Base-by-base conservation (phyloP, 1,140 invertebrate genomes). In the Mesaphorura yosii region DNA sequence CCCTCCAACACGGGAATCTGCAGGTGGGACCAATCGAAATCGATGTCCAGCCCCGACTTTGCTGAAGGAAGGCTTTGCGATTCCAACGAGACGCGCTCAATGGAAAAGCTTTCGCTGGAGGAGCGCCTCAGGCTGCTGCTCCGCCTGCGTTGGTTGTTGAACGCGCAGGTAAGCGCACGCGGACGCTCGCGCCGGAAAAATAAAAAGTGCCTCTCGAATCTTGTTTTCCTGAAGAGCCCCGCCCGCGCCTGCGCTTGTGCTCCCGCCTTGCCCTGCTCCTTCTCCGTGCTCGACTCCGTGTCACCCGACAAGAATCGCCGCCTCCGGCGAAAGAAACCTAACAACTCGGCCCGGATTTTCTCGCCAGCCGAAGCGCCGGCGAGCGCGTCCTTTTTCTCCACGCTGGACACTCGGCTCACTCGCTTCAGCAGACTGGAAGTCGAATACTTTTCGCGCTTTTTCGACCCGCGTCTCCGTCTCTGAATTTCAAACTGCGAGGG, bases 21-120 rank as follows among this genome's bases (percentile, higher is more conserved):
- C n/a, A n/a, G n/a, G n/a, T n/a, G n/a, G n/a, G n/a, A n/a, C n/a
- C n/a, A n/a, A n/a, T n/a, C n/a, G n/a, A n/a, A n/a, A n/a, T n/a
- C n/a, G n/a, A n/a, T n/a, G n/a, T n/a, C n/a, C n/a, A n/a, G n/a
- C n/a, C n/a, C n/a, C n/a, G n/a, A n/a, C n/a, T n/a, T n/a, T n/a
- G 57, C 31, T 10, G 60, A 63, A 10, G 55, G 57, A 15, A 63
- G 34, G 29, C 57, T 59, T n/a, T n/a, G n/a, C n/a, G n/a, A n/a
- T n/a, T 62, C 60, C 20, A 62, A 12, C 1, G 60, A 62, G 0
- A 39, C 56, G 23, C 55, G 38, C 7, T 47, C 60, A 4, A 56
- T 14, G 0, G 60, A 62, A 47, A 39, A 48, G 40, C 57, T 59
- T 6, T 63, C 61, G 37, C 57, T 59, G 1, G 44, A 58, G 14